Base-by-base conservation (phyloP, 2,888 invertebrate species). In the Hyposoter didymator region DNA sequence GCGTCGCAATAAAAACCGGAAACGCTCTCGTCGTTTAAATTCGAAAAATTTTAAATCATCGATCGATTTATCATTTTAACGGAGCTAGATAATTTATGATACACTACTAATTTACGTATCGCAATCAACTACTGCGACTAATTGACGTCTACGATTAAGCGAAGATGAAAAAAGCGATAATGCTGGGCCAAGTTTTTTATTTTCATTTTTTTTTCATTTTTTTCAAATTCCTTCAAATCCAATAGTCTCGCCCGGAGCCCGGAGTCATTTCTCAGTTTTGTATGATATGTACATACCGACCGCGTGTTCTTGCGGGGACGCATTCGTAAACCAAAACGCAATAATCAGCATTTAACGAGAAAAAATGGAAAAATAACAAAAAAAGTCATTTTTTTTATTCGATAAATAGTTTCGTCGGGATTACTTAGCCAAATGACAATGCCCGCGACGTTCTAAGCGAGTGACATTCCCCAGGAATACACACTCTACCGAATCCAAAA, bases 221-320 rank as follows among this genome's bases (percentile, higher is more conserved):
- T 49, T 52, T n/a, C 43, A 62, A 39, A 62, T n/a, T 39, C 8
- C 28, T 5, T 59, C 59, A 14, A 59, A 59, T 59, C 59, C 14
- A 28, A 28, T 28, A 59, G 12, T 59, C 28, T 59, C 59, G 59
- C 28, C 28, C 1, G 28, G 67, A 67, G 43, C 7, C 35, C 5
- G 35, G 28, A 28, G 28, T 28, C 2, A 28, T 28, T 2, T 28
- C 28, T 28, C 1, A 49, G 70, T 85, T 76, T 85, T 82, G 82
- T 85, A 85, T 76, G 62, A 85, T 82, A 85, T 85, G 82, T 85
- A 82, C 75, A 82, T 85, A 85, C 79, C 62, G 82, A 67, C 49
- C 47, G 22, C 43, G 79, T 72, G 59, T 80, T 59, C 66, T 75
- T 52, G 52, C n/a, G n/a, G n/a, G n/a, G 39, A 73, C 45, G 47